Evolutionary conservation across 2,113 vertebrate species (phyloP), one percentile per base, ranked within the genome.

Genomic region (Oxyura jamaicensis): DNA sequence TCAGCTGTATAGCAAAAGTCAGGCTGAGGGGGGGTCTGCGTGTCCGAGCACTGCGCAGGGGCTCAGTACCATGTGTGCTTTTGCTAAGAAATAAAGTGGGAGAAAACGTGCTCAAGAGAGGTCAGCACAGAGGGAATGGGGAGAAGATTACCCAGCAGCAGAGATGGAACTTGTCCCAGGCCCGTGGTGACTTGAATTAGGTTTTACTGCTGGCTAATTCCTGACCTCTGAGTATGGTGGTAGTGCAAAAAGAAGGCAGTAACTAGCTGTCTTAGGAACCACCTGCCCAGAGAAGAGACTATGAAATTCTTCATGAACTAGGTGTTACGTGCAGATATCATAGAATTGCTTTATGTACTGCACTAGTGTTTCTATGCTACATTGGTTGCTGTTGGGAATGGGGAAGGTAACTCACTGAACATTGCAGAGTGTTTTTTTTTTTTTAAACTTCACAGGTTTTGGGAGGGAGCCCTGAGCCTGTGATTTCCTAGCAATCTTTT

Each of bases 91-190:
- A 60, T 52, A 25, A 60, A 36, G 13, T 0, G 0, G 46, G 36
- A 83, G 22, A 52, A 83, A 31, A 58, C 10, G 25, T 81, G 62
- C 77, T n/a, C 1, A 3, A 41, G 63, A 48, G 33, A 83, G 63
- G 33, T 36, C 0, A 1, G 55, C 59, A 26, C 0, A 2, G 39
- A 13, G 21, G 26, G 44, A 20, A 15, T 10, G n/a, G 42, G 35
- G 28, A 22, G 12, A 75, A n/a, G 23, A 35, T 5, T 23, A 25
- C 48, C 71, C 44, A 58, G 53, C 71, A 87, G 78, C 60, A 81
- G 69, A 55, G 66, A 10, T 4, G 71, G 66, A 65, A 33, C 33
- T 58, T 10, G 4, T 69, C 62, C 53, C 66, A 60, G 41, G 44
- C 3, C 71, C 42, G 23, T 1, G 2, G 33, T 26, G 69, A 28